Evolutionary conservation across 2,797 vertebrate genomes (phyloP).

Genomic region (Squalus acanthias): DNA sequence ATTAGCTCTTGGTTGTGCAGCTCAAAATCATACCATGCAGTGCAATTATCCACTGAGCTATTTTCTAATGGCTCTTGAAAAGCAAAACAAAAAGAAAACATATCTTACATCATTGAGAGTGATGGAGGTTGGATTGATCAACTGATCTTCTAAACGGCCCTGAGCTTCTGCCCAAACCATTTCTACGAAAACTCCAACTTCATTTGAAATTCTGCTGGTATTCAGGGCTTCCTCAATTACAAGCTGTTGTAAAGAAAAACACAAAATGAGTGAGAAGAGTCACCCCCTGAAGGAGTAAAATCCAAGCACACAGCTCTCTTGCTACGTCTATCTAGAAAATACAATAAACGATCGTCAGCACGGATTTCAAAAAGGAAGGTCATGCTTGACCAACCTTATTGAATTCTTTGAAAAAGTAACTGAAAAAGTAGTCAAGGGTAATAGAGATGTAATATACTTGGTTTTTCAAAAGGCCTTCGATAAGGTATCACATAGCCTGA

Average conservation of each 20-base stretch:
- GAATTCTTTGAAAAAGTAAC: not conserved
- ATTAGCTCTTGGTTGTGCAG: not conserved
- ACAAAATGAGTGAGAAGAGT: slow-evolving; percentile 12
- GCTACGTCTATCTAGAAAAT: not conserved
- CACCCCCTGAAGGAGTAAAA: not conserved
- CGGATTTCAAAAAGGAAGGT: not conserved
- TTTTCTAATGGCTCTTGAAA: not conserved
- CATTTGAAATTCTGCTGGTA: slow-evolving; percentile 57
- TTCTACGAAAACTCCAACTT: slow-evolving; percentile 71
- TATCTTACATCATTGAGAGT: slow-evolving; percentile 70
- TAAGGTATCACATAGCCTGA: no score
- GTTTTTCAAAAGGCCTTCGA: no score
- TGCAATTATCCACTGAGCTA: not conserved
- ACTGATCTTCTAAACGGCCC: slow-evolving; percentile 57
- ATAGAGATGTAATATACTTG: no score
- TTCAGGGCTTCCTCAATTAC: slow-evolving; percentile 65
- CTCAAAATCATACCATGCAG: not conserved
- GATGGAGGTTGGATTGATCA: slow-evolving; percentile 57
- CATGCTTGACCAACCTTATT: not conserved
- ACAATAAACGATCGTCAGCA: not conserved
- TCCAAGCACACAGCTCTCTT: not conserved
- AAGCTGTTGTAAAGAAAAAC: slow-evolving; percentile 53
- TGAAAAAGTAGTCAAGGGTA: not conserved
- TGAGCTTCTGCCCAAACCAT: slow-evolving; percentile 72
- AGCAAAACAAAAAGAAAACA: not conserved